Percentiles rank a stretch among this genome's conserved stretches.
These are phyloP conservation scores for Tolypeutes matacus DNA, from an alignment of 2,797 vertebrate species.

Conservation along the genomic window DNA sequence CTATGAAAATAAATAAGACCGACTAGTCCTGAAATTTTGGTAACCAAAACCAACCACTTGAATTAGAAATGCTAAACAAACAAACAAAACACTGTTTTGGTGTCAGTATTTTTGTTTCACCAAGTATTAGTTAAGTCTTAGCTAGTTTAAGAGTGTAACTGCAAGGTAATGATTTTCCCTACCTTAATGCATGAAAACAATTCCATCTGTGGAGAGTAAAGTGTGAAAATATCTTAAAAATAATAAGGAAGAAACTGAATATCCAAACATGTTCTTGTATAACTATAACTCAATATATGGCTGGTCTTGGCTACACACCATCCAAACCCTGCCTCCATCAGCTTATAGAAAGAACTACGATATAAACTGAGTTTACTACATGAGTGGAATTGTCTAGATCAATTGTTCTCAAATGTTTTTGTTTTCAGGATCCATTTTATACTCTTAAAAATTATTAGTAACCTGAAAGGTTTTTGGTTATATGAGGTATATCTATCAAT, in stretches of 20 bases:
- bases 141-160: constrained; percentile 64
- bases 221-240: constrained; percentile 78
- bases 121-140: constrained; percentile 52
- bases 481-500: neutral
- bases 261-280: constrained; percentile 73
- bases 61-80: constrained; percentile 39
- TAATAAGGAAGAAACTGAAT: constrained; percentile 74
- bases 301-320: constrained; percentile 38
- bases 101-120: constrained; percentile 54
- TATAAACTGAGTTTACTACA: neutral
- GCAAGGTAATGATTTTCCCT: constrained; percentile 72
- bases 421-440: neutral
- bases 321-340: constrained; percentile 43
- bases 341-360: constrained; percentile 46
- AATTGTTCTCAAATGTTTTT: neutral
- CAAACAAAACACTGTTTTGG: constrained; percentile 23
- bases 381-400: neutral
- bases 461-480: neutral
- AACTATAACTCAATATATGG: constrained; percentile 50
- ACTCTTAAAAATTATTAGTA: neutral
- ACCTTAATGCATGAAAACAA: constrained; percentile 76
- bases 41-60: constrained; percentile 10
- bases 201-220: constrained; percentile 78
- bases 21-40: neutral
- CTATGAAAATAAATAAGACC: neutral